These are phyloP conservation scores for Clinocottus analis DNA, from an alignment of 2,113 vertebrate genomes.

Conservation along the genomic window DNA sequence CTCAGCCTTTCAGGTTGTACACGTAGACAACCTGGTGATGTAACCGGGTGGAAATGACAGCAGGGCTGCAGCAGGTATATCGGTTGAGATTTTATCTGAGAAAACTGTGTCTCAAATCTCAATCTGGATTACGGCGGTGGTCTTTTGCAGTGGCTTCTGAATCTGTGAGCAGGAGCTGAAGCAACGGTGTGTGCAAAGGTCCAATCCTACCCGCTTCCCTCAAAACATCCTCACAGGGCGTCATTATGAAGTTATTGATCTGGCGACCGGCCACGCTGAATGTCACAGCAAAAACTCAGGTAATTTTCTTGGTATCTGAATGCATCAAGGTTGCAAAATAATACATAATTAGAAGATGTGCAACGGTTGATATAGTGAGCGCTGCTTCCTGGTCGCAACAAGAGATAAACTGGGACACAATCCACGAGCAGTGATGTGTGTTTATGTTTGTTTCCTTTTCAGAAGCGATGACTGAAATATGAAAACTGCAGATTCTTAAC, in stretches of 20 bases:
- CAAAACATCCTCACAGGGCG: conserved; percentile 62
- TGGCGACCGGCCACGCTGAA: conserved; percentile 45
- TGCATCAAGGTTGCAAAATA: background rate
- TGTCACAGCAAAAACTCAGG: conserved; percentile 44
- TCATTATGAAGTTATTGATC: conserved; percentile 73
- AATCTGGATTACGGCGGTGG: conserved; percentile 18
- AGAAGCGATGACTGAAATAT: background rate
- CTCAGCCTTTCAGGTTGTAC: conserved; percentile 48
- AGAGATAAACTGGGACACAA: background rate
- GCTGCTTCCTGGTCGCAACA: too few relatives aligned
- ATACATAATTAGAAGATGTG: background rate
- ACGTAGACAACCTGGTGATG: conserved; percentile 62
- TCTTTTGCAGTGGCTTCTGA: conserved; percentile 15
- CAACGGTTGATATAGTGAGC: too few relatives aligned
- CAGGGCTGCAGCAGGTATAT: conserved; percentile 55
- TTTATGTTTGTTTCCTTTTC: background rate
- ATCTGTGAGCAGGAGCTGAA: conserved; percentile 29
- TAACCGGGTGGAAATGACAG: conserved; percentile 67
- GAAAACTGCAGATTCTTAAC: background rate
- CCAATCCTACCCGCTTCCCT: conserved; percentile 50
- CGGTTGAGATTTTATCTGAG: conserved; percentile 54
- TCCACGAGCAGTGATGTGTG: background rate
- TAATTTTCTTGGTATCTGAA: conserved; percentile 42
- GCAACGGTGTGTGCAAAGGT: conserved; percentile 39
- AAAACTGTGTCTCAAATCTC: conserved; percentile 45